Percentiles rank a stretch among this genome's conserved stretches.
Conservation (phyloP, 1,140 invertebrate genomes). For the Drosophila arawakana region DNA sequence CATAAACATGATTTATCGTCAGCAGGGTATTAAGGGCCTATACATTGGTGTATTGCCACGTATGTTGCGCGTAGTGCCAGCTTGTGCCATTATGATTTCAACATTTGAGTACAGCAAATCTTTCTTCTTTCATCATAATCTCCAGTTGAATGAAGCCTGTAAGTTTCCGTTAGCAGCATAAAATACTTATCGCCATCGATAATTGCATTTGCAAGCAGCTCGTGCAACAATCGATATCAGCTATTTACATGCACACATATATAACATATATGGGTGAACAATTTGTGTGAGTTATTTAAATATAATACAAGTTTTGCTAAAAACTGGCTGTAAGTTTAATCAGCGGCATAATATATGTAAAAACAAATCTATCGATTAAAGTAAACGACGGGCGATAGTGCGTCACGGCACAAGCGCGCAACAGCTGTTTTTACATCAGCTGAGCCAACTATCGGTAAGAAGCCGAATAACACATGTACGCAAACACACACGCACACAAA, state of each 20-base stretch:
- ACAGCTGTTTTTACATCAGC: background rate
- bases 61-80: conserved; percentile 97
- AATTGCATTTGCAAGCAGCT: background rate
- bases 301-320: no score
- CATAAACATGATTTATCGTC: conserved; percentile 88
- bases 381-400: no score
- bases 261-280: no score
- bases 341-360: no score
- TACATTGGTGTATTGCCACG: conserved; percentile 94
- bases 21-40: conserved; percentile 89
- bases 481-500: conserved; percentile 10
- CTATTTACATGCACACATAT: background rate
- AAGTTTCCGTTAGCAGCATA: conserved; percentile 8
- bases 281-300: no score
- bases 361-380: no score
- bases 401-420: background rate
- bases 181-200: background rate
- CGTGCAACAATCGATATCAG: conserved; percentile 30
- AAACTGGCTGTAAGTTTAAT: no score
- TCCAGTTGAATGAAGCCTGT: conserved; percentile 57
- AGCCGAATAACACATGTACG: background rate
- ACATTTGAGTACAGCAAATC: conserved; percentile 97
- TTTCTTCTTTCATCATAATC: conserved; percentile 90
- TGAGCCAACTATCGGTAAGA: conserved; percentile 12
- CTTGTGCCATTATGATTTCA: conserved; percentile 98